phyloP scores from a whole-genome alignment of 2,888 invertebrate genomes.

The Drosophila diplacantha region DNA sequence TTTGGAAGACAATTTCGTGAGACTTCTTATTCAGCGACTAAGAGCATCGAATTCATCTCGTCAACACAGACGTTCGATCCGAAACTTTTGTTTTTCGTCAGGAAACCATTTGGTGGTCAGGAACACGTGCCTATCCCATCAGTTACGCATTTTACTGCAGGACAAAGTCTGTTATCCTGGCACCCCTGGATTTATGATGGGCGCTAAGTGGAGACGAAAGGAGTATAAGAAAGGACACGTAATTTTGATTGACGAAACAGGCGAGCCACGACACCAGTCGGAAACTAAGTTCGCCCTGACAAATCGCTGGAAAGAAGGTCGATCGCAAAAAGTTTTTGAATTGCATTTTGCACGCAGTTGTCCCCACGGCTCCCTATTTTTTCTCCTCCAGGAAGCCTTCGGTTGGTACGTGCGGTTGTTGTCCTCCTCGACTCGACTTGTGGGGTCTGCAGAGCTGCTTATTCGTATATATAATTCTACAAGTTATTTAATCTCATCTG shows the following conservation, averaged over 20 bases:
- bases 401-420: conserved; percentile 52
- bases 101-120: conserved; percentile 33
- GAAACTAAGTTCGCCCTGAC: conserved; percentile 57
- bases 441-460: conserved; percentile 18
- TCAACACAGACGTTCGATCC: conserved; percentile 16
- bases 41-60: conserved; percentile 5
- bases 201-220: conserved; percentile 11
- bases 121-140: conserved; percentile 34
- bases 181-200: conserved; percentile 44
- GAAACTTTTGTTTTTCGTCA: conserved; percentile 20
- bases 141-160: conserved; percentile 18
- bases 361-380: conserved; percentile 12
- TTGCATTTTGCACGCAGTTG: conserved; percentile 39
- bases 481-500: conserved; percentile 78
- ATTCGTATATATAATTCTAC: conserved; percentile 63
- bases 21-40: not conserved
- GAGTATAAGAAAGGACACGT: conserved; percentile 60
- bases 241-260: conserved; percentile 71
- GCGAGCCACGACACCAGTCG: conserved; percentile 47
- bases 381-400: conserved; percentile 29
- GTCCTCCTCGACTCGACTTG: conserved; percentile 29
- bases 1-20: too few species aligned
- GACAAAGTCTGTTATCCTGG: conserved; percentile 6
- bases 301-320: conserved; percentile 44
- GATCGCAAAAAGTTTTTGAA: conserved; percentile 30